Evolutionary conservation across 1,140 invertebrate species (phyloP).

Genomic region (Penaeus japonicus): DNA sequence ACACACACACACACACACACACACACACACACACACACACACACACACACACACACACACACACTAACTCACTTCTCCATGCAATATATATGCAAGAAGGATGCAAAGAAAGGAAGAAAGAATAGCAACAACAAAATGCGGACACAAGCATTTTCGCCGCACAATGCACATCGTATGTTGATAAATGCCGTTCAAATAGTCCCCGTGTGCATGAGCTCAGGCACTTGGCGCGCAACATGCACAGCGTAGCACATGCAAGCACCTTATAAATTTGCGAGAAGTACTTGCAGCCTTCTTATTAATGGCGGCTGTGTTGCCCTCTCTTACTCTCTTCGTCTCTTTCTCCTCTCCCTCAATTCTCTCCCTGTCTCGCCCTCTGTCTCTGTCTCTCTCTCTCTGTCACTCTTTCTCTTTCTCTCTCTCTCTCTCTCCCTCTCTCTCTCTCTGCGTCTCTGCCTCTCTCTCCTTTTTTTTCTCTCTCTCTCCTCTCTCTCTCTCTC

Average conservation of each 20-base stretch:
- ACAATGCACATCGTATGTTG: no score
- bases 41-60: slow-evolving; percentile 9
- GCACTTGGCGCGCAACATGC: no score
- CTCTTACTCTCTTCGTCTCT: background rate
- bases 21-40: slow-evolving; percentile 8
- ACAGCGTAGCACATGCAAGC: no score
- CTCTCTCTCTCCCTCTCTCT: background rate
- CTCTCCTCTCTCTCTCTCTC: background rate
- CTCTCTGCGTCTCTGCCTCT: background rate
- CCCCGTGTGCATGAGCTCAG: no score
- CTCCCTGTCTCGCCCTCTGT: background rate
- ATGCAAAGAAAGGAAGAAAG: background rate
- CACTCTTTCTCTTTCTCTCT: background rate
- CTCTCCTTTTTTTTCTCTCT: background rate
- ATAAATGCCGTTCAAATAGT: no score
- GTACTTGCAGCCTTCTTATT: no score
- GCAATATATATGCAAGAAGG: background rate
- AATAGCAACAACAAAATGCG: no score
- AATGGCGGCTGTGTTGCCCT: background rate
- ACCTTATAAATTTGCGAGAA: no score
- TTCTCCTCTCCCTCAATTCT: background rate
- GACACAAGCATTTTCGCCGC: no score
- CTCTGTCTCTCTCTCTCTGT: background rate
- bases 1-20: background rate
- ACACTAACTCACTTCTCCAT: background rate